Percentiles rank a stretch among this genome's conserved stretches.
Evolutionary conservation across 2,797 vertebrate species (phyloP).

Genomic region (Dicrostonyx torquatus): DNA sequence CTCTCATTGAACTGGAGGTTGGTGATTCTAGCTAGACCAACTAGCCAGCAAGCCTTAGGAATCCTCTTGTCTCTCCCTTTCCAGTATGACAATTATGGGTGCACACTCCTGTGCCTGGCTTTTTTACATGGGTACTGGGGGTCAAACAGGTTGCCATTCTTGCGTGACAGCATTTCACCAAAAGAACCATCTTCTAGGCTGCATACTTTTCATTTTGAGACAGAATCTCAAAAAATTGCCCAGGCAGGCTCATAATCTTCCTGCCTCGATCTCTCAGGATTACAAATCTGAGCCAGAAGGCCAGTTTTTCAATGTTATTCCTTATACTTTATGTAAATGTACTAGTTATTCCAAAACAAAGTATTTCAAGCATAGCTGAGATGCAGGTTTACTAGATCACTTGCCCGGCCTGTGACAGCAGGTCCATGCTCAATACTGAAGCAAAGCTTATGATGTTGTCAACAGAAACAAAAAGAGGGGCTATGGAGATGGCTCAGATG

Average conservation of each 20-base stretch:
- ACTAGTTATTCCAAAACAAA: background rate
- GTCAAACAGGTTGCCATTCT: background rate
- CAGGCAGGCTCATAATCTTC: background rate
- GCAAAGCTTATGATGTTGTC: background rate
- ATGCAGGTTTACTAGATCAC: background rate
- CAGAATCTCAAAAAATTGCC: background rate
- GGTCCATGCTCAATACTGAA: background rate
- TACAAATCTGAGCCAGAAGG: background rate
- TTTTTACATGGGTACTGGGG: background rate
- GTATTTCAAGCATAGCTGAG: background rate
- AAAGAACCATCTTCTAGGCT: background rate
- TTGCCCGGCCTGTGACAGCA: background rate
- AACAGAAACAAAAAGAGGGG: background rate
- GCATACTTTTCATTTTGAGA: background rate
- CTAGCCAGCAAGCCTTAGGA: background rate
- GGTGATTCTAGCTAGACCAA: background rate
- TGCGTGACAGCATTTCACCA: too few species aligned
- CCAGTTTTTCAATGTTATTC: background rate
- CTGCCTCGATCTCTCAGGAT: background rate
- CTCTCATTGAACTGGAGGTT: background rate
- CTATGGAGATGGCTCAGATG: background rate
- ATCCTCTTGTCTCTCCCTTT: background rate
- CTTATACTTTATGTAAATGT: background rate
- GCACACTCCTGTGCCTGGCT: background rate
- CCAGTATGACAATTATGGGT: background rate